Conservation (phyloP, 2,113 vertebrate species). For the Trachemys scripta region DNA sequence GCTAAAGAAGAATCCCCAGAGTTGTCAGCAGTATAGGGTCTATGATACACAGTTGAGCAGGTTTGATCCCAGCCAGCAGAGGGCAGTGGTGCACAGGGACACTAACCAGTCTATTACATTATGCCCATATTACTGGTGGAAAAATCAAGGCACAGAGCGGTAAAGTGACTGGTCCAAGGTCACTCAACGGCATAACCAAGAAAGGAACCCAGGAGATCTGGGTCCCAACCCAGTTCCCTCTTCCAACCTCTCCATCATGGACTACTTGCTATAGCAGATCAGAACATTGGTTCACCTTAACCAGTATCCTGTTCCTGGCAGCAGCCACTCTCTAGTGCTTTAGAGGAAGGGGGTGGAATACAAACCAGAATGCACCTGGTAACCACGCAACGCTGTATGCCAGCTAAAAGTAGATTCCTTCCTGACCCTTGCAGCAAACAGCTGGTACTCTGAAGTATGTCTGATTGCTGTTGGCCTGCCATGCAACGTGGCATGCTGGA, state of each 20-base stretch:
- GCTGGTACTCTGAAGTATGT: background rate
- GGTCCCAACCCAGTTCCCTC: background rate
- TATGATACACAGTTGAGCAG: background rate
- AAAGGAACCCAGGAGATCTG: background rate
- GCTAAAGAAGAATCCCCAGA: background rate
- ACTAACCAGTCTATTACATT: background rate
- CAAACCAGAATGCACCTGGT: background rate
- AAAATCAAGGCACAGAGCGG: background rate
- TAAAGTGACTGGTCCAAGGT: background rate
- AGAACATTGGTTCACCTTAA: background rate
- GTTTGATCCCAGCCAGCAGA: background rate
- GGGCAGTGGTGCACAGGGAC: background rate
- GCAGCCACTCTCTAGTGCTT: background rate
- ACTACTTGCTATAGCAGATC: background rate
- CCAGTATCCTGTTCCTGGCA: background rate
- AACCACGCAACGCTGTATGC: background rate
- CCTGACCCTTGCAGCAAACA: background rate
- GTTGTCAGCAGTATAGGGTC: background rate
- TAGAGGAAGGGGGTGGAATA: background rate
- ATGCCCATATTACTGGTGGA: background rate
- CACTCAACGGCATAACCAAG: background rate
- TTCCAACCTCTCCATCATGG: background rate
- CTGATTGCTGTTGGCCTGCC: background rate
- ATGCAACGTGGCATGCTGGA: background rate
- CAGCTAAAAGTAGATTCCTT: background rate